Conservation (phyloP, 92 coral and sea anemone genomes). For the Micromussa lordhowensis region DNA sequence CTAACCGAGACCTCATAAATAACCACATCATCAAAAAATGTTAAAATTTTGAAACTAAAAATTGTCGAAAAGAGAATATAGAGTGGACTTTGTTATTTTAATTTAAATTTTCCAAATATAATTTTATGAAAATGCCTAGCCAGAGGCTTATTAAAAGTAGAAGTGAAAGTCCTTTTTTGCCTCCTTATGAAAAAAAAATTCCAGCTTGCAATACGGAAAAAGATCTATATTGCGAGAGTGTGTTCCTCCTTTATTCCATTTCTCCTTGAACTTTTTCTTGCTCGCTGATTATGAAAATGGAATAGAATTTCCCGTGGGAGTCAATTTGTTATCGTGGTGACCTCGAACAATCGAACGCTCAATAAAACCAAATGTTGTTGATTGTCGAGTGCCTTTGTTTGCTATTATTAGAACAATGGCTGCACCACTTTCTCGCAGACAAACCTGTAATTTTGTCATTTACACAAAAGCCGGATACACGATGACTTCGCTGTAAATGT, state of each 20-base stretch:
- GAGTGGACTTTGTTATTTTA: neutral
- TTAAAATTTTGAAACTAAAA: neutral
- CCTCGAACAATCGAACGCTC: conserved; percentile 34
- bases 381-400: conserved; percentile 47
- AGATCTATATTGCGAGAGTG: neutral
- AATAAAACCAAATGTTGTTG: conserved; percentile 57
- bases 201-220: neutral
- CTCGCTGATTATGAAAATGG: neutral
- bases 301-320: conserved; percentile 68
- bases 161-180: neutral
- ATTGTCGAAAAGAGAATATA: neutral
- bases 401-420: conserved; percentile 21
- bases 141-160: neutral
- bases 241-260: neutral
- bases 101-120: neutral
- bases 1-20: neutral
- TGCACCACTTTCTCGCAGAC: conserved; percentile 1
- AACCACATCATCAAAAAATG: neutral
- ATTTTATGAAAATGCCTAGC: neutral
- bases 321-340: neutral
- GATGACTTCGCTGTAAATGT: conserved; percentile 11
- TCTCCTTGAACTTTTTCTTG: neutral
- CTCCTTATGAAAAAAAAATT: neutral
- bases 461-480: conserved; percentile 19
- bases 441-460: conserved; percentile 43